A percentile compares a stretch with the other conserved stretches of the same genome.
Conservation (phyloP, 2,888 invertebrate species). For the Dryomyza anilis region DNA sequence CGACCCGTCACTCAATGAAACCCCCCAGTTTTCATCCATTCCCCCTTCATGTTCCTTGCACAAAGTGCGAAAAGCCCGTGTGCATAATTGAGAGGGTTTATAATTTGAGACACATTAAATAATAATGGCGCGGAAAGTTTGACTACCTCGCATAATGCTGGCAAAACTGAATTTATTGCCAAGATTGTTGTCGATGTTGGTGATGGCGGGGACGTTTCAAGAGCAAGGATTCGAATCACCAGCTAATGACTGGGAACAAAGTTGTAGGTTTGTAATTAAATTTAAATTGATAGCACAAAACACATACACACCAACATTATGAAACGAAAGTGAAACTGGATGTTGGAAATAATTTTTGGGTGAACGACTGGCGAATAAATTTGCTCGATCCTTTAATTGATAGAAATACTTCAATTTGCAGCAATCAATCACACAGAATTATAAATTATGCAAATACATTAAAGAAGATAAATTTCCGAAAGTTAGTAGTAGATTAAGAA, state of each 20-base stretch:
- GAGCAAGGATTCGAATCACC: background rate
- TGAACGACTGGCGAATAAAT: no score
- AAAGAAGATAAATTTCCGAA: no score
- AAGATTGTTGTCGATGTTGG: background rate
- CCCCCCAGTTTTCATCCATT: no score
- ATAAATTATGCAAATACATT: no score
- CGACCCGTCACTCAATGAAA: background rate
- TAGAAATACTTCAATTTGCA: no score
- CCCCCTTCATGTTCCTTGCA: no score
- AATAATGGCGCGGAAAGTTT: conserved; percentile 19
- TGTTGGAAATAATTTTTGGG: no score
- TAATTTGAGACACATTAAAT: conserved; percentile 19
- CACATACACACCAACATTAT: background rate
- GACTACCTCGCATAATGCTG: background rate
- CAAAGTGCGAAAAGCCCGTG: background rate
- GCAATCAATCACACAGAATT: no score
- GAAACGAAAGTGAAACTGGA: no score
- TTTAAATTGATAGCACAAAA: background rate
- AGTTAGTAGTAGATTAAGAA: no score
- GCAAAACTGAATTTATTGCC: conserved; percentile 18
- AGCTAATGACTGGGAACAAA: conserved; percentile 13
- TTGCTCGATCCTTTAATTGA: no score
- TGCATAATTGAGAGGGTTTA: conserved; percentile 28
- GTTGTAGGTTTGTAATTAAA: conserved; percentile 16
- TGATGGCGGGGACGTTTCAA: background rate